Evolutionary conservation across 2,888 invertebrate genomes (phyloP).

Genomic region (Apotomis betuletana): DNA sequence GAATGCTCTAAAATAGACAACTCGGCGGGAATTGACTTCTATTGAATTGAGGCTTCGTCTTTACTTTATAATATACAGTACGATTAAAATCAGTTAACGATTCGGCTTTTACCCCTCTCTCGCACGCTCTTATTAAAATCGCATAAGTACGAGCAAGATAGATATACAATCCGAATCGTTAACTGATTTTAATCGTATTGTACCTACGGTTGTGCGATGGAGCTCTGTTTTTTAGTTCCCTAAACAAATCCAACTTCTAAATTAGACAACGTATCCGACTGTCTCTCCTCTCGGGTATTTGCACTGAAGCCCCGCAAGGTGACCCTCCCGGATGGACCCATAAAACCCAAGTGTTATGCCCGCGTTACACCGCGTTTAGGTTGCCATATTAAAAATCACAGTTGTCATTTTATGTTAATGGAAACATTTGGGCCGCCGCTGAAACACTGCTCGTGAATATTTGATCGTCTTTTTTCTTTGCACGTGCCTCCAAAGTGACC

Average conservation of each 20-base stretch:
- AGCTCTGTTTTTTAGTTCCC: not conserved
- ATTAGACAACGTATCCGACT: not conserved
- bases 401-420: not conserved
- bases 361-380: not conserved
- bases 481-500: not conserved
- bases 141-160: too few relatives aligned
- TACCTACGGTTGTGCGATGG: not conserved
- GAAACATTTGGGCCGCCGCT: slow-evolving; percentile 1
- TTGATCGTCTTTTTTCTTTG: slow-evolving; percentile 1
- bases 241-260: not conserved
- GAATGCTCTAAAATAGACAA: too few relatives aligned
- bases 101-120: too few relatives aligned
- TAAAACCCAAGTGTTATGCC: not conserved
- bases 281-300: not conserved
- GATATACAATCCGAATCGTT: too few relatives aligned
- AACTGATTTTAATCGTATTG: too few relatives aligned
- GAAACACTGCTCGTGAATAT: slow-evolving; percentile 1
- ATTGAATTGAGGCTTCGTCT: too few relatives aligned
- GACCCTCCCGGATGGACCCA: slow-evolving; percentile 3
- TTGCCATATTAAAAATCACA: not conserved
- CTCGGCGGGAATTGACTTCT: too few relatives aligned
- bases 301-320: slow-evolving; percentile 7
- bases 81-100: too few relatives aligned
- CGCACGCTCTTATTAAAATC: too few relatives aligned
- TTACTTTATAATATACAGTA: too few relatives aligned